A percentile compares a stretch with the other conserved stretches of the same genome.
phyloP scores from a whole-genome alignment of 1,140 invertebrate genomes.

The Chymomyza costata region DNA sequence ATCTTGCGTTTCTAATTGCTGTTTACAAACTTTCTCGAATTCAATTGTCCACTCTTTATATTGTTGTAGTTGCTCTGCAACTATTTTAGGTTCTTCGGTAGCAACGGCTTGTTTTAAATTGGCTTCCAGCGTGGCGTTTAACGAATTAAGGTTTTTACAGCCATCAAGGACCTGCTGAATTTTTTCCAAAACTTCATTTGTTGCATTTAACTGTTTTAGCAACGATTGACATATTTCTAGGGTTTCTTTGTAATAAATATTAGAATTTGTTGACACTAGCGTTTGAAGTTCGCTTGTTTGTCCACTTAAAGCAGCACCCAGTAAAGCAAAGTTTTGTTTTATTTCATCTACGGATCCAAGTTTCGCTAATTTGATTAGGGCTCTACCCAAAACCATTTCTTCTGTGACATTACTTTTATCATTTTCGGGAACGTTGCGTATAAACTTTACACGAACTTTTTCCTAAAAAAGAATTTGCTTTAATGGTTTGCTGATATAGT shows the following conservation, averaged over 20 bases:
- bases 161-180: conserved; percentile 19
- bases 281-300: conserved; percentile 79
- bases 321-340: conserved; percentile 80
- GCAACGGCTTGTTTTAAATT: conserved; percentile 25
- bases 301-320: conserved; percentile 82
- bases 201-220: conserved; percentile 8
- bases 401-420: conserved; percentile 83
- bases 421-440: conserved; percentile 90
- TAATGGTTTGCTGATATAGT: too few relatives aligned
- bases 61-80: conserved; percentile 77
- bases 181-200: conserved; percentile 6
- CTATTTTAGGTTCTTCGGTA: conserved; percentile 77
- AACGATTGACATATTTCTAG: conserved; percentile 68
- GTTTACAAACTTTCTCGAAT: conserved; percentile 26
- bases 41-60: conserved; percentile 33
- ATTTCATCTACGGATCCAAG: conserved; percentile 53
- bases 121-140: conserved; percentile 16
- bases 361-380: conserved; percentile 77
- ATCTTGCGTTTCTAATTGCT: conserved; percentile 19
- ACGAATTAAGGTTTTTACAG: conserved; percentile 13
- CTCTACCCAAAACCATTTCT: conserved; percentile 30
- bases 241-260: conserved; percentile 48
- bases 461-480: conserved; percentile 47
- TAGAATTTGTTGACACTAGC: conserved; percentile 14
- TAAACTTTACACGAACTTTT: conserved; percentile 85